These are phyloP conservation scores for Tautogolabrus adspersus DNA, from an alignment of 2,113 vertebrate species.

Conservation along the genomic window DNA sequence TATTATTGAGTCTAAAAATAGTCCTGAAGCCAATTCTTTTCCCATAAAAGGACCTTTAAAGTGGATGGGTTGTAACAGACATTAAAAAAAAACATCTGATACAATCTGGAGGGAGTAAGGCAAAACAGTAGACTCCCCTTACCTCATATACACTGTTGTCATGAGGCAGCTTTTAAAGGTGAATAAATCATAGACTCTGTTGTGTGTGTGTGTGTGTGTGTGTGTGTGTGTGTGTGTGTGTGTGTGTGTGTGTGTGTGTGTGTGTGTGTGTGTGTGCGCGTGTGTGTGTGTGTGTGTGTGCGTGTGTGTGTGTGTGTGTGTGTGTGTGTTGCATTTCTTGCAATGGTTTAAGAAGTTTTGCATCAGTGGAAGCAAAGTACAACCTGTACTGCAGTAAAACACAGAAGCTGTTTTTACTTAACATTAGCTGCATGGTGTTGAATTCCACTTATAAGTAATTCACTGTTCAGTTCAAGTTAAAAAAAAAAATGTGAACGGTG, in stretches of 20 bases:
- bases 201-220: background rate
- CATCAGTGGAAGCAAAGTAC: background rate
- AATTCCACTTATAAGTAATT: no score
- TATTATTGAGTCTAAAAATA: constrained; percentile 58
- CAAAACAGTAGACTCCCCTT: constrained; percentile 16
- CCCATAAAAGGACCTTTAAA: constrained; percentile 60
- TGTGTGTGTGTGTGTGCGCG: background rate
- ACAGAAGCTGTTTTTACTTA: no score
- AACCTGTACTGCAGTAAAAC: background rate
- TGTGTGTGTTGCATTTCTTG: constrained; percentile 2
- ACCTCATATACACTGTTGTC: constrained; percentile 3
- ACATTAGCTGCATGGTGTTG: no score
- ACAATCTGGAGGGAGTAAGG: background rate
- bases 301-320: background rate
- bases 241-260: background rate
- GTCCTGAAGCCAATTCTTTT: constrained; percentile 50
- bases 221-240: background rate
- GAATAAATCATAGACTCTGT: background rate
- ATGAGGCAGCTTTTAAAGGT: background rate
- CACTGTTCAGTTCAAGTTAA: no score
- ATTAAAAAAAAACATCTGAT: constrained; percentile 49
- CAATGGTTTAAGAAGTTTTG: constrained; percentile 11
- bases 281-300: background rate
- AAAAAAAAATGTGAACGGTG: no score
- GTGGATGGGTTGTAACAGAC: constrained; percentile 27